A percentile compares a stretch with the other conserved stretches of the same genome.
Evolutionary conservation across 2,113 vertebrate genomes (phyloP).

Genomic region (Bubo bubo): DNA sequence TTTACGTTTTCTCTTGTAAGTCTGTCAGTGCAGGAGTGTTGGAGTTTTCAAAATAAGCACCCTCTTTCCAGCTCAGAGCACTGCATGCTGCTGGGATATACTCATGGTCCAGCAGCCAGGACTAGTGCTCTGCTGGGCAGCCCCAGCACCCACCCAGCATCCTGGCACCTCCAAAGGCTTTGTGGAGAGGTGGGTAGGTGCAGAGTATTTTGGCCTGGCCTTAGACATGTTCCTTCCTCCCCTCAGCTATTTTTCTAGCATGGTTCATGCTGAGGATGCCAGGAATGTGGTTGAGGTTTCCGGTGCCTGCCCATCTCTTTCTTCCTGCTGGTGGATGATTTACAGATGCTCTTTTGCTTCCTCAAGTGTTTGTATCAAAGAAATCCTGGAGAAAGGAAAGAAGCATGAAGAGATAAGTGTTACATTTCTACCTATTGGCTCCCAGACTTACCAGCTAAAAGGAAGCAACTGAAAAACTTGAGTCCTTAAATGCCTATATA

Average conservation of each 20-base stretch:
- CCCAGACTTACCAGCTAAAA: neutral
- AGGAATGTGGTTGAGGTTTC: neutral
- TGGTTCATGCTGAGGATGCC: neutral
- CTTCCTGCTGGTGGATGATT: neutral
- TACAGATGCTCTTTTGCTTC: constrained; percentile 1
- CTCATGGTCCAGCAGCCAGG: accelerated
- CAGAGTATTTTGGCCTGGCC: neutral
- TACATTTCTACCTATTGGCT: neutral
- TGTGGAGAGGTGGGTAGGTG: neutral
- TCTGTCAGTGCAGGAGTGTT: neutral
- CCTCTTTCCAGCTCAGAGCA: neutral
- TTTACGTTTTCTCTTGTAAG: neutral
- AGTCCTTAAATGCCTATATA: neutral
- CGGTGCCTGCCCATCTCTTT: neutral
- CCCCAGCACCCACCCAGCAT: neutral
- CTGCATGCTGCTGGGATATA: accelerated
- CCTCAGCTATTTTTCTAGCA: neutral
- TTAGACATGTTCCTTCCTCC: neutral
- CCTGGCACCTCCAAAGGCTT: neutral
- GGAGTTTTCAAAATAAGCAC: neutral
- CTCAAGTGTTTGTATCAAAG: neutral
- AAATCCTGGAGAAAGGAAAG: neutral
- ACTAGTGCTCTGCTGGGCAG: neutral
- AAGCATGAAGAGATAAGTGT: neutral
- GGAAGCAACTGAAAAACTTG: neutral